Base-by-base conservation (phyloP, 2,888 invertebrate genomes). In the Sarcophaga subvicina region DNA sequence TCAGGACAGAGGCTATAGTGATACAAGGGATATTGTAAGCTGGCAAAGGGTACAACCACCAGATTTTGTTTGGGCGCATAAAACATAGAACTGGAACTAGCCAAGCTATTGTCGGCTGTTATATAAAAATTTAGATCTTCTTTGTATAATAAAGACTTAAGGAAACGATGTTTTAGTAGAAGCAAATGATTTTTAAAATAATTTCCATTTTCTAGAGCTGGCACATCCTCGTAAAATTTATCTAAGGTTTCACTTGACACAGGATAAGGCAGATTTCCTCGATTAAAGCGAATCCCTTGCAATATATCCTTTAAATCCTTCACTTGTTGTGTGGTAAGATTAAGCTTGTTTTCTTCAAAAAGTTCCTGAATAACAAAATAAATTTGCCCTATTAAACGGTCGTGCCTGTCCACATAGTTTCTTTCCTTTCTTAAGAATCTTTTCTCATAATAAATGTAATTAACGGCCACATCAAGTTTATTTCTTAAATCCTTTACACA, bases 41-140 rank as follows among this genome's bases (percentile, higher is more conserved):
- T 67, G 3, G 90, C 90, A 60, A 89, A 87, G 0, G 93, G 92
- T 8, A 92, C 80, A n/a, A 92, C 80, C 4, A 93, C 89, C 0
- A 88, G 10, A 76, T 93, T 92, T 20, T 89, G 87, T 0, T 89
- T 88, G 5, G 89, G 45, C 60, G 92, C 20, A 60, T 89, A 92
- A 67, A 87, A 90, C 0, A 92, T 91, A 4, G 89, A 80, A 4
- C 91, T 90, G 10, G 60, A 88, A 84, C 82, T 88, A 72, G 70
- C 49, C 82, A 3, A 85, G n/a, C 27, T 54, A 86, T 8, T 62
- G n/a, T 72, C 80, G 63, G 47, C 8, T 71, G 73, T 6, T 5
- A 73, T 37, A 10, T 8, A 37, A 37, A 37, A 37, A 10, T 37
- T 10, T 2, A 37, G 37, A 10, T 37, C 10, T 37, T 37, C 37